A percentile compares a stretch with the other conserved stretches of the same genome.
These are phyloP conservation scores for Sula dactylatra DNA, from an alignment of 2,113 vertebrate species.

Conservation along the genomic window DNA sequence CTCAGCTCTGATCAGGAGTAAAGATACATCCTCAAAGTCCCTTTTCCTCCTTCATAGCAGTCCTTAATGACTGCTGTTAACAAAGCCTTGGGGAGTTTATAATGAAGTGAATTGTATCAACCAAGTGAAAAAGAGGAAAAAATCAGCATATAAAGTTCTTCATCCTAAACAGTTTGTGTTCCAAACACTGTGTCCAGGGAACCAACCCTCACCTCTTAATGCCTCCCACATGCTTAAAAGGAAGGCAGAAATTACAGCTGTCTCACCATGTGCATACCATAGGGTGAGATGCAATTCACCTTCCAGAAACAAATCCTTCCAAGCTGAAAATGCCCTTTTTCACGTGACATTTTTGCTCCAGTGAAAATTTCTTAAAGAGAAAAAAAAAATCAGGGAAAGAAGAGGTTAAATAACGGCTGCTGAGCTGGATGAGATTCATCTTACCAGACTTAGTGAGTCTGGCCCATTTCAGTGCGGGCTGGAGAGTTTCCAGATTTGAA, in stretches of 20 bases:
- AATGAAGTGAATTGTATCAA: neutral
- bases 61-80: neutral
- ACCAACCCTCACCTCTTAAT: neutral
- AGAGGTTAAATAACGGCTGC: neutral
- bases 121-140: neutral
- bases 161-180: neutral
- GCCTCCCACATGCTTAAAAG: neutral
- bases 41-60: neutral
- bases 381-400: neutral
- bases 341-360: neutral
- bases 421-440: neutral
- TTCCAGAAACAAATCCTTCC: neutral
- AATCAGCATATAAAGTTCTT: neutral
- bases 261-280: neutral
- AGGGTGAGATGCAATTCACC: neutral
- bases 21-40: neutral
- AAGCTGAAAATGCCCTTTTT: neutral
- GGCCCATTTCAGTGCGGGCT: neutral
- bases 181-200: neutral
- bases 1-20: neutral
- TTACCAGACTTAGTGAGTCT: neutral
- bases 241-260: neutral
- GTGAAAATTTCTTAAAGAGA: neutral
- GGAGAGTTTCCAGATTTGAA: neutral
- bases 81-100: neutral